Base-by-base conservation (phyloP, 2,113 vertebrate genomes). In the Corythornis madagascariensis region DNA sequence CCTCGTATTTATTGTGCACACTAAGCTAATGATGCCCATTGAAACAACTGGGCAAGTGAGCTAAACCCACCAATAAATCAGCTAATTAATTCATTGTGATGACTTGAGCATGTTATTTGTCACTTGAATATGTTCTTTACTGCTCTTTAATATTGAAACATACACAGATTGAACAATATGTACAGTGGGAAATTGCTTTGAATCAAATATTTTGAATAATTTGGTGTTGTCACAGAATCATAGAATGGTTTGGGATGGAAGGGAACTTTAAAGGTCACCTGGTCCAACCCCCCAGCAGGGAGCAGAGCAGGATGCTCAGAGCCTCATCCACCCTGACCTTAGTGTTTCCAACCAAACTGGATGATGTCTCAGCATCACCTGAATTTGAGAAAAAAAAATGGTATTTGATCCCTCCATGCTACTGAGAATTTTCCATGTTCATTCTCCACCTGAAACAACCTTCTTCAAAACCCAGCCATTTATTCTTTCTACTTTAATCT, bases 11-110 rank as follows among this genome's bases (percentile, higher is more conserved):
- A 90, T 65, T 13, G 11, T 65, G 61, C 29, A 85, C 15, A 72
- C 63, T 79, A 80, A 88, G 82, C 81, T 67, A 92, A 72, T 52
- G 52, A 70, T 80, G 52, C 52, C 50, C 83, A 64, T 88, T 92
- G 50, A 91, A 90, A 91, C 33, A 20, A 73, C 0, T 64, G 67
- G 16, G 33, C 22, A 96, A 90, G 85, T 47, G 31, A 80, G 21
- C 12, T 71, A 66, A 83, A 45, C 2, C 47, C 28, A 71, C 35
- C 86, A 91, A 59, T 10, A 88, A 74, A 85, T 7, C 4, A 16
- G 14, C 35, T 88, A 72, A 69, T 82, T 71, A 91, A 91, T 73
- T 87, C 24, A 75, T 3, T 86, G 64, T 60, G 83, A 47, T 86
- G 6, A 89, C 72, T 88, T 50, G 11, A 74, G 13, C 67, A 80